A percentile compares a stretch with the other conserved stretches of the same genome.
These are phyloP conservation scores for Phenganax subtilis DNA, from an alignment of 92 coral and sea anemone genomes.

Conservation along the genomic window DNA sequence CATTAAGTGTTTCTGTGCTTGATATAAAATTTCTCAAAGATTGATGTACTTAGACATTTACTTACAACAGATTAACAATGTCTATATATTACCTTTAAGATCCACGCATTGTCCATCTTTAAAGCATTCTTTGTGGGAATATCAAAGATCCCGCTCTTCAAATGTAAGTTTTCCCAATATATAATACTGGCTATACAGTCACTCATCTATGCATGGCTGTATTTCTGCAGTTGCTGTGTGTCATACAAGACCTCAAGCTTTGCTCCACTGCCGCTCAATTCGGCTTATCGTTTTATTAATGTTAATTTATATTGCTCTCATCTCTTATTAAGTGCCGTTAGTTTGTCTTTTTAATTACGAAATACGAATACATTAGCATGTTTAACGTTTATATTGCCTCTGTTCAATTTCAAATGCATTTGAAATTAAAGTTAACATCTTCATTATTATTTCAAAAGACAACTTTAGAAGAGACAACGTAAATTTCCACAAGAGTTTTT, in stretches of 20 bases:
- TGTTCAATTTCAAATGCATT: too few species aligned
- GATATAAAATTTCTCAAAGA: constrained; percentile 2
- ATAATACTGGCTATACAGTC: not conserved
- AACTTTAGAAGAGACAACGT: too few species aligned
- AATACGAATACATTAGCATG: constrained; percentile 17
- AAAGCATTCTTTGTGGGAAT: not conserved
- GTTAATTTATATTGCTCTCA: constrained; percentile 20
- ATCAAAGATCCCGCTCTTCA: not conserved
- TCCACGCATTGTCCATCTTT: not conserved
- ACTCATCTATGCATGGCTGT: not conserved
- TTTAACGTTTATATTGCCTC: not conserved
- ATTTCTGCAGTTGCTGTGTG: not conserved
- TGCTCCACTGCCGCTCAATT: constrained; percentile 1
- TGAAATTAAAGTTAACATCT: too few species aligned
- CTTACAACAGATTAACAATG: constrained; percentile 3
- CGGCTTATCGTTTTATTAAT: constrained; percentile 18
- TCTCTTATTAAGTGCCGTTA: constrained; percentile 6
- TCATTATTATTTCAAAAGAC: too few species aligned
- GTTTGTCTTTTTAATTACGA: constrained; percentile 7
- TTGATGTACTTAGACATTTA: not conserved
- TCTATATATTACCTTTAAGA: not conserved
- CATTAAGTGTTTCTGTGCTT: not conserved
- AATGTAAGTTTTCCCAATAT: not conserved
- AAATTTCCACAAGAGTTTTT: too few species aligned
- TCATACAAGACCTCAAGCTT: not conserved